A percentile compares a stretch with the other conserved stretches of the same genome.
phyloP scores from a whole-genome alignment of 1,140 invertebrate species.

The Papilio xuthus region DNA sequence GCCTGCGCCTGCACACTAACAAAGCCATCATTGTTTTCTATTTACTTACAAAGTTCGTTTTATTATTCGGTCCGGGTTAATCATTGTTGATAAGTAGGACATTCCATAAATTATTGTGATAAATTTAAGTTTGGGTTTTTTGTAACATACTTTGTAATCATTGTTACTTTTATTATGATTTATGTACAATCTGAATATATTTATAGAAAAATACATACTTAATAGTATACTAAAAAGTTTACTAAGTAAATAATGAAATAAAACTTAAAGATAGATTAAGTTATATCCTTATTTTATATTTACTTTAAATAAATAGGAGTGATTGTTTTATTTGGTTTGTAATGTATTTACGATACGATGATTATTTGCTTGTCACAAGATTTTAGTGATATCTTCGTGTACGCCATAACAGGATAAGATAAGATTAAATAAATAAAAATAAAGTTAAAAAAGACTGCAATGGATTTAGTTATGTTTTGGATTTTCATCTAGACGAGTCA shows the following conservation, averaged over 20 bases:
- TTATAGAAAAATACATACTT: too few relatives aligned
- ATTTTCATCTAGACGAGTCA: background rate
- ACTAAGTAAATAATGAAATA: too few relatives aligned
- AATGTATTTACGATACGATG: background rate
- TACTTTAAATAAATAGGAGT: background rate
- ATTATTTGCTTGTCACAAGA: background rate
- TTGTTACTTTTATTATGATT: background rate
- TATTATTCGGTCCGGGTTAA: constrained; percentile 52
- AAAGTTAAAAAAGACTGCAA: background rate
- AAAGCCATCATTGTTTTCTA: constrained; percentile 55
- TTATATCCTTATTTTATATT: background rate
- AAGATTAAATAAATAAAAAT: too few relatives aligned
- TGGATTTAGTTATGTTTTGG: background rate
- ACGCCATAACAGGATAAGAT: background rate
- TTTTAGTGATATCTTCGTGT: constrained; percentile 2
- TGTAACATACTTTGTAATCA: constrained; percentile 2
- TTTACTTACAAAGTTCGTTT: constrained; percentile 60
- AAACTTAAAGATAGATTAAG: too few relatives aligned
- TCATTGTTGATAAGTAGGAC: constrained; percentile 28
- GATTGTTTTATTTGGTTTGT: background rate
- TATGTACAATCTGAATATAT: too few relatives aligned
- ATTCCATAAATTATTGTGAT: constrained; percentile 25
- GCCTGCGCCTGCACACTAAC: constrained; percentile 55
- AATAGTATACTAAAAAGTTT: too few relatives aligned
- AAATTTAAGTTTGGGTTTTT: constrained; percentile 13